Percentiles rank a stretch among this genome's conserved stretches.
Conservation (phyloP, 2,888 invertebrate species). For the Ganaspis brasiliensis region DNA sequence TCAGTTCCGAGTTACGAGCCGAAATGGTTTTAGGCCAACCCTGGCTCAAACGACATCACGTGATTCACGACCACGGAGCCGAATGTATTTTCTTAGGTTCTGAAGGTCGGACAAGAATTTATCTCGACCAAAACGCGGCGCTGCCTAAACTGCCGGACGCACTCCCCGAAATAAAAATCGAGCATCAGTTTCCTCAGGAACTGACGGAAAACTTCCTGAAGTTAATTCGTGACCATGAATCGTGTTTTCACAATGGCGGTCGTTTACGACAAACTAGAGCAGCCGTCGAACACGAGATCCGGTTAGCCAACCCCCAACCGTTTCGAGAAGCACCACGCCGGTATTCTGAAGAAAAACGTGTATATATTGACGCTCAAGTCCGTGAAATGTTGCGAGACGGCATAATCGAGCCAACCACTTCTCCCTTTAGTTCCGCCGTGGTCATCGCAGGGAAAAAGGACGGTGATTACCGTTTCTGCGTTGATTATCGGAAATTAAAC, state of each 20-base stretch:
- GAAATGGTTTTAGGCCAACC: neutral
- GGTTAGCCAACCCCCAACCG: neutral
- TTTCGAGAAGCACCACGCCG: conserved; percentile 30
- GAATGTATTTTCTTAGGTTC: neutral
- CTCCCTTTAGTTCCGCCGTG: neutral
- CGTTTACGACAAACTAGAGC: neutral
- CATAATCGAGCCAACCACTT: conserved; percentile 28
- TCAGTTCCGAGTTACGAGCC: neutral
- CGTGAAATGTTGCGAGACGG: conserved; percentile 38
- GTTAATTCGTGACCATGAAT: neutral
- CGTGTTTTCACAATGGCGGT: neutral
- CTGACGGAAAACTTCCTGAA: neutral
- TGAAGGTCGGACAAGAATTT: neutral
- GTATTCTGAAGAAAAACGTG: conserved; percentile 57
- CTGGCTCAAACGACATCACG: neutral
- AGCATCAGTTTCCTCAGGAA: neutral
- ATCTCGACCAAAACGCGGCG: neutral
- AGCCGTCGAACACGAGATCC: conserved; percentile 28
- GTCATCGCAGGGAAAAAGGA: neutral
- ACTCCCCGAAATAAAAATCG: neutral
- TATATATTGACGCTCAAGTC: conserved; percentile 49
- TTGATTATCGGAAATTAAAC: neutral
- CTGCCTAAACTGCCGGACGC: too few relatives aligned
- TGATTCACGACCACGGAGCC: neutral
- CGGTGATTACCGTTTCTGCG: neutral